Evolutionary conservation across 2,888 invertebrate genomes (phyloP).

Genomic region (Stenodera caucasica): DNA sequence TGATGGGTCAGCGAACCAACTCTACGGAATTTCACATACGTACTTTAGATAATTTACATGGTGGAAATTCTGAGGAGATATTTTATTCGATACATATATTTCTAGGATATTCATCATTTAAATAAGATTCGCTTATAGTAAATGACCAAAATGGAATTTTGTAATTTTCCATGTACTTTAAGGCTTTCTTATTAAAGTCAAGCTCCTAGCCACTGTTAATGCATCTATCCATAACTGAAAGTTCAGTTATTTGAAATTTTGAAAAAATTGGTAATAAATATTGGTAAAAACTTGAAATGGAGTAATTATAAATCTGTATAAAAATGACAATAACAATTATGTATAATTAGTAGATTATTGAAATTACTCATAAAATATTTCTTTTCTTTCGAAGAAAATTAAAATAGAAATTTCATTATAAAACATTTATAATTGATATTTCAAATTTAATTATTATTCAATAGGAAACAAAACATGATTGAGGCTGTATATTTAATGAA

Average conservation of each 20-base stretch:
- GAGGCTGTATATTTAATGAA: constrained; percentile 22
- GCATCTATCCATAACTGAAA: background rate
- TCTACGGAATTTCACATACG: too few relatives aligned
- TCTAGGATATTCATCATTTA: background rate
- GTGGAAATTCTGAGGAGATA: too few relatives aligned
- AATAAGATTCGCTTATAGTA: background rate
- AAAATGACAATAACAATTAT: background rate
- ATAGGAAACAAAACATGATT: constrained; percentile 14
- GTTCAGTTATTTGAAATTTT: background rate
- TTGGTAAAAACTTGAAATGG: background rate
- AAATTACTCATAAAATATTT: background rate
- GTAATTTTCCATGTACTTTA: background rate
- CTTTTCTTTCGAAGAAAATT: constrained; percentile 6
- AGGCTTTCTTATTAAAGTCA: constrained; percentile 4
- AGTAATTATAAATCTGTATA: background rate
- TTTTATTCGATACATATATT: too few relatives aligned
- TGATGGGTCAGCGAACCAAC: too few relatives aligned
- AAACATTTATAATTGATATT: constrained; percentile 9
- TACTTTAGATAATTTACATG: too few relatives aligned
- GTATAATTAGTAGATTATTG: background rate
- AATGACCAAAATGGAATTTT: background rate
- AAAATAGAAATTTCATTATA: constrained; percentile 2
- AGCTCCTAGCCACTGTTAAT: background rate
- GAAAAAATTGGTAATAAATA: too few relatives aligned
- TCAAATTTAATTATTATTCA: constrained; percentile 20